These are phyloP conservation scores for Tetraneura akinire DNA, from an alignment of 1,140 invertebrate genomes.

Conservation along the genomic window DNA sequence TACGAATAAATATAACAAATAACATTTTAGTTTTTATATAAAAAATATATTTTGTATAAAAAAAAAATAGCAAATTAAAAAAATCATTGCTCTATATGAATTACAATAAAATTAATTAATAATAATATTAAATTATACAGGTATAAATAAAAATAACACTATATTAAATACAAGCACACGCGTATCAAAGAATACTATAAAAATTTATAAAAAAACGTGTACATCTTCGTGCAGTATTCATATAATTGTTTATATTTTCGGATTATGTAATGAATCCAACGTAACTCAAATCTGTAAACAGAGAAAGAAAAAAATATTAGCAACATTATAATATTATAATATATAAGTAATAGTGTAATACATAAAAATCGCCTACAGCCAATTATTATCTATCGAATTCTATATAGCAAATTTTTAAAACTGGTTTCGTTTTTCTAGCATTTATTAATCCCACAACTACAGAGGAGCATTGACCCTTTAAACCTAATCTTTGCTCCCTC, in stretches of 20 bases:
- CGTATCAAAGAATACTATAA: background rate
- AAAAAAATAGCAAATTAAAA: background rate
- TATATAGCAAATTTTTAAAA: no score
- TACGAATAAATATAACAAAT: no score
- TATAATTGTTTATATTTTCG: background rate
- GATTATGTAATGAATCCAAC: background rate
- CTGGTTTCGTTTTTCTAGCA: no score
- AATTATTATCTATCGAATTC: no score
- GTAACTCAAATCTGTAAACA: background rate
- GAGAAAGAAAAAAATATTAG: background rate
- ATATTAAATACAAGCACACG: background rate
- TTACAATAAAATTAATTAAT: background rate
- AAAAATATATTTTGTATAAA: slow-evolving; percentile 5
- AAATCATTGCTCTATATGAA: background rate
- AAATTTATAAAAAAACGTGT: background rate
- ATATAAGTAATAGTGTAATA: no score
- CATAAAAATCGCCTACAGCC: no score
- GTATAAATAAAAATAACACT: slow-evolving; percentile 9
- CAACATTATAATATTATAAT: background rate
- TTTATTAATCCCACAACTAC: no score
- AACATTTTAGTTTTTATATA: no score
- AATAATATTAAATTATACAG: background rate
- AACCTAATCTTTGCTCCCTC: no score
- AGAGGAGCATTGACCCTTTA: no score
- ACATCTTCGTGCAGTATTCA: background rate